Evolutionary conservation across 2,888 invertebrate genomes (phyloP).

Genomic region (Dicranocentrus wangi): DNA sequence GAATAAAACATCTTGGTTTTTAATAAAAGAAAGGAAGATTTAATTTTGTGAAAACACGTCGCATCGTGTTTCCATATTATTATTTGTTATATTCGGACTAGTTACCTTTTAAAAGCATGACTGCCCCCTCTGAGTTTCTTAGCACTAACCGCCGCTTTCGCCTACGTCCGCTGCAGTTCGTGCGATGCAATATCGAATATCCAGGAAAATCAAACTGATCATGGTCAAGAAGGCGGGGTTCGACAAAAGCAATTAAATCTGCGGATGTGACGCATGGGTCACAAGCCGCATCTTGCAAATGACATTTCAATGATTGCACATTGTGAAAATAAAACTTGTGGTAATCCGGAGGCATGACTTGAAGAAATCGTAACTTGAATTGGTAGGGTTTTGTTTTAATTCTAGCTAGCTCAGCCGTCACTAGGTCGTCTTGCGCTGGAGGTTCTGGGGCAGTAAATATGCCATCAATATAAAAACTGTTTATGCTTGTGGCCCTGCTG

Average conservation of each 20-base stretch:
- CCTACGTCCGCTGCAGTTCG: not conserved
- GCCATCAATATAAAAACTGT: not conserved
- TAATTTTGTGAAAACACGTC: too few species aligned
- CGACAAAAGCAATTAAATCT: slow-evolving; percentile 11
- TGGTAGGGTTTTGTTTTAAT: not conserved
- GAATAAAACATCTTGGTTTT: not conserved
- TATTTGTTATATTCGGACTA: not conserved
- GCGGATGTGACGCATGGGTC: not conserved
- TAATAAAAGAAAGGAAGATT: too few species aligned
- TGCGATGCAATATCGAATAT: not conserved
- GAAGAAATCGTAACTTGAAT: not conserved
- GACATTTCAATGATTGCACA: not conserved
- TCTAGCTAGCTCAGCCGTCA: not conserved
- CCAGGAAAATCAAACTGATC: not conserved
- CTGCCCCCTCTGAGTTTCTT: not conserved
- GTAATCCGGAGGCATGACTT: not conserved
- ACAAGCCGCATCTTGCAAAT: not conserved
- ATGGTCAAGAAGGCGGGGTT: not conserved
- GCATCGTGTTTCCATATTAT: too few species aligned
- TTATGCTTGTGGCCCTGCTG: not conserved
- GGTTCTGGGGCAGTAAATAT: not conserved
- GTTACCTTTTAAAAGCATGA: not conserved
- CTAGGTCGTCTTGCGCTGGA: not conserved
- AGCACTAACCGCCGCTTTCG: slow-evolving; percentile 15
- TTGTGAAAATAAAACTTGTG: slow-evolving; percentile 17